Evolutionary conservation across 53 echinoderm and acorn worm species (phyloP), one percentile per base, ranked within the genome.

Genomic region (Glandiceps talaboti): DNA sequence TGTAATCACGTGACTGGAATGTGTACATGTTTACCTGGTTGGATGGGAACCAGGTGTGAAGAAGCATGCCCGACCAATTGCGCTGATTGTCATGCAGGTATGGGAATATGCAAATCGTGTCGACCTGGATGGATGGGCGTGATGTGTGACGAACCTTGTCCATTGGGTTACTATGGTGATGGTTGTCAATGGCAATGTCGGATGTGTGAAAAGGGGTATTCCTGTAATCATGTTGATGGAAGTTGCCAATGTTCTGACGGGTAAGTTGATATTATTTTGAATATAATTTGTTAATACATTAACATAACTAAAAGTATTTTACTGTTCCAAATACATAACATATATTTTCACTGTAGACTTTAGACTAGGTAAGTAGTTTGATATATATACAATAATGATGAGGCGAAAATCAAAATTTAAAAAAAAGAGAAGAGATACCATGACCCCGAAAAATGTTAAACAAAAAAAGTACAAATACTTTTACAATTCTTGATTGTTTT

Each of bases 21-120:
- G 28, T 94, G 94, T 77, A 77, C 31, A 0, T 94, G 94, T 76
- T 74, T 85, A 12, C 86, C 77, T 76, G 94, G 92, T 27, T 94
- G 94, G 94, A 82, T 74, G 77, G 94, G 90, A 1, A 73, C 77
- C 29, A 31, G 74, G 1, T 94, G 94, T 74, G 75, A 86, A 31
- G 33, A 28, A 14, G 74, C 75, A 1, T 87, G 87, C 45, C 74
- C 33, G 78, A 74, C 74, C 14, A 88, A 88, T 80, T 81, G 75
- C 29, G 91, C 77, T 1, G 31, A 1, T 30, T 91, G 91, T n/a
- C 27, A 80, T 33, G 77, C 85, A 33, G 28, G 80, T 12, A 78
- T 83, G 30, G 91, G 91, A 20, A 76, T 81, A 29, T 91, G 91
- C 45, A 33, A n/a, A n/a, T n/a, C n/a, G n/a, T n/a, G 78, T 26